phyloP scores from a whole-genome alignment of 2,888 invertebrate species.

The Exocentrus adspersus region DNA sequence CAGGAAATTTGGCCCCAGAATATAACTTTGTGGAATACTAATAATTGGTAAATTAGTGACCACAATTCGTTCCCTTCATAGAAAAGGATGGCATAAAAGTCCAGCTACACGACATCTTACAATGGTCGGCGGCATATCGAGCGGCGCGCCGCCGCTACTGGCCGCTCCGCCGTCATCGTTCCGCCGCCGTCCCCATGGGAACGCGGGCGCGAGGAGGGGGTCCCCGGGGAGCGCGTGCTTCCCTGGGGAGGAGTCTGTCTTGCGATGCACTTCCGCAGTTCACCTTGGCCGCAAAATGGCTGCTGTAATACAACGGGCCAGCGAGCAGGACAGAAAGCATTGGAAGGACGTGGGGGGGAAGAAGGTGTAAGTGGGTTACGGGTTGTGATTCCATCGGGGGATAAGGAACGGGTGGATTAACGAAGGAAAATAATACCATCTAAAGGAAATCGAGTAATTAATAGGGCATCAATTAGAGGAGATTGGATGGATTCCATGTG shows the following conservation, averaged over 20 bases:
- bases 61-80: not conserved
- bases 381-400: not conserved
- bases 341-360: not conserved
- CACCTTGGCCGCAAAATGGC: conserved; percentile 47
- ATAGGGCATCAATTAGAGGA: too few species aligned
- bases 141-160: conserved; percentile 58
- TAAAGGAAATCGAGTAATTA: too few species aligned
- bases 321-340: not conserved
- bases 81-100: not conserved
- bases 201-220: conserved; percentile 61
- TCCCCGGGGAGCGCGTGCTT: conserved; percentile 62
- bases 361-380: not conserved
- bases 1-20: not conserved
- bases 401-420: not conserved
- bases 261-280: conserved; percentile 57
- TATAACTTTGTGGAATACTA: not conserved
- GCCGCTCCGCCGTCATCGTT: conserved; percentile 61
- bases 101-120: conserved; percentile 29
- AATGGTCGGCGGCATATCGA: conserved; percentile 59
- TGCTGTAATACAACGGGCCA: conserved; percentile 25
- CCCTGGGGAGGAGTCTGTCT: conserved; percentile 62
- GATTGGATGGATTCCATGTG: too few species aligned
- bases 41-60: not conserved
- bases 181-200: conserved; percentile 68
- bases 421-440: too few species aligned